Evolutionary conservation across 1,140 invertebrate species (phyloP).

Genomic region (Nasonia vitripennis): DNA sequence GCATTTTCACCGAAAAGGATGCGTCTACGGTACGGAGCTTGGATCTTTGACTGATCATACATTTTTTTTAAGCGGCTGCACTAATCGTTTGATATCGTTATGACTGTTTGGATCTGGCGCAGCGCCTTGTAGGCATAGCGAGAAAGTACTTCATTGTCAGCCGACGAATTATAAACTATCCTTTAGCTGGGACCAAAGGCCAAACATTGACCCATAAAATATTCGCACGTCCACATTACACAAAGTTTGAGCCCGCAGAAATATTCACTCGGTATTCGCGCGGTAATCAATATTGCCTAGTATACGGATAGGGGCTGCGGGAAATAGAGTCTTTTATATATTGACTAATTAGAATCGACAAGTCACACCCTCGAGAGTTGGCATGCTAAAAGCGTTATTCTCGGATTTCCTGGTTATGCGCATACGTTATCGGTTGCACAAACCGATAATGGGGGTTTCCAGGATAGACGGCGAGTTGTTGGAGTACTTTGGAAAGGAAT

Average conservation of each 20-base stretch:
- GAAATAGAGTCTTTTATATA: not conserved
- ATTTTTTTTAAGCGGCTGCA: too few relatives aligned
- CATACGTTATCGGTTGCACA: not conserved
- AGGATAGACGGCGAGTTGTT: not conserved
- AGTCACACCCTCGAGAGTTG: not conserved
- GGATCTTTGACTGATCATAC: too few relatives aligned
- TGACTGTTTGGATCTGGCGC: too few relatives aligned
- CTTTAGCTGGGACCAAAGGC: too few relatives aligned
- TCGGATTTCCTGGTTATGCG: not conserved
- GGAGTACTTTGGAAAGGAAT: not conserved
- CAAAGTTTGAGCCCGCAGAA: not conserved
- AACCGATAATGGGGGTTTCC: not conserved
- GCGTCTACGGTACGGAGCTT: too few relatives aligned
- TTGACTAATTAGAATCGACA: not conserved
- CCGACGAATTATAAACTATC: too few relatives aligned
- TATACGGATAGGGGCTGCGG: not conserved
- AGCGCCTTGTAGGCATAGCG: too few relatives aligned
- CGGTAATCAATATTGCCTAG: not conserved
- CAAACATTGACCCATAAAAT: too few relatives aligned
- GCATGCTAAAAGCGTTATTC: not conserved
- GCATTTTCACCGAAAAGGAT: not conserved
- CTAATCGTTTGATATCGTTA: too few relatives aligned
- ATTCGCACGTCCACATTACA: not conserved
- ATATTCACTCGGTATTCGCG: not conserved
- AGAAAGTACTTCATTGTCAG: too few relatives aligned